Percentiles rank a stretch among this genome's conserved stretches.
phyloP scores from a whole-genome alignment of 2,888 invertebrate genomes.

The Ochlodes sylvanus region DNA sequence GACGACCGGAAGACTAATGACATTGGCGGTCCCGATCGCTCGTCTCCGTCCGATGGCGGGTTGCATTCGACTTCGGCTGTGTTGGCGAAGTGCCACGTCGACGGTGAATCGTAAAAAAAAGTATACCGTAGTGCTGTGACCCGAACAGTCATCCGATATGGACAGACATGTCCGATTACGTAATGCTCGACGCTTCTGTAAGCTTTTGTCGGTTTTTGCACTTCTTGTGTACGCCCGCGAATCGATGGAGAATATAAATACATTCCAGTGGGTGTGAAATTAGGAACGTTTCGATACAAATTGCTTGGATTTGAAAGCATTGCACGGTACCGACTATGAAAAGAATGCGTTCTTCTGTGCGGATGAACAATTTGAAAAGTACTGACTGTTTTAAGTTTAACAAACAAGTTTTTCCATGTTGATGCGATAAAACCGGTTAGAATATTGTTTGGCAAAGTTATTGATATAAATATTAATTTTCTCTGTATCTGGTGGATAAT shows the following conservation, averaged over 20 bases:
- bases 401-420: too few species aligned
- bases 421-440: too few species aligned
- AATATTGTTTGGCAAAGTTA: too few species aligned
- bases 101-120: constrained; percentile 14
- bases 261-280: constrained; percentile 3
- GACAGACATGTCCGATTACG: constrained; percentile 30
- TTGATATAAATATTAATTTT: too few species aligned
- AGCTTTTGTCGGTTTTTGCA: constrained; percentile 7
- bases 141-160: constrained; percentile 28
- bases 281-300: not conserved
- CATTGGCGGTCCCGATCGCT: constrained; percentile 42
- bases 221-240: not conserved
- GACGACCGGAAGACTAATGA: constrained; percentile 45
- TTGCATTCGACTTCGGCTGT: constrained; percentile 40
- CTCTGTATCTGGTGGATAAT: too few species aligned
- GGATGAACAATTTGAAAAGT: too few species aligned
- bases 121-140: constrained; percentile 20
- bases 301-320: not conserved
- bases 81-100: constrained; percentile 48
- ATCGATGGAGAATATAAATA: constrained; percentile 3
- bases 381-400: too few species aligned
- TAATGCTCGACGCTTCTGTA: constrained; percentile 11
- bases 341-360: too few species aligned
- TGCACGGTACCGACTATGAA: too few species aligned
- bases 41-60: constrained; percentile 13